A percentile compares a stretch with the other conserved stretches of the same genome.
Conservation (phyloP, 2,797 vertebrate genomes). For the Chromobotia macracanthus region DNA sequence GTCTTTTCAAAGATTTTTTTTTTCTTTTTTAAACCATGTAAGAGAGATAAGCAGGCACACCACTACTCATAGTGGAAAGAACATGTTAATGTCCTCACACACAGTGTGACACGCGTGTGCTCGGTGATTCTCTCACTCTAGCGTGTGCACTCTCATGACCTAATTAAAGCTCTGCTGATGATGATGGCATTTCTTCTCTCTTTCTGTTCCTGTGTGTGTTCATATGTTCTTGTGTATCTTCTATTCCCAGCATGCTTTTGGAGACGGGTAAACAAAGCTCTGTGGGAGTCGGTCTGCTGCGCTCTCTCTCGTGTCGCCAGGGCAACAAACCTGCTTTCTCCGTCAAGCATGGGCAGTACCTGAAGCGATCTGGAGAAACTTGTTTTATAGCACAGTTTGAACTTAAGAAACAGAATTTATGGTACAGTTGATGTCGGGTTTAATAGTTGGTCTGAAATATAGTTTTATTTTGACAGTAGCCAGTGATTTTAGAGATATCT, state of each 20-base stretch:
- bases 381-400: too few relatives aligned
- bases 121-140: too few relatives aligned
- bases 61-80: slow-evolving; percentile 21
- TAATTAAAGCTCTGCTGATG: slow-evolving; percentile 14
- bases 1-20: too few relatives aligned
- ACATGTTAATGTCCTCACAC: neutral
- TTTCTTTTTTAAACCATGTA: too few relatives aligned
- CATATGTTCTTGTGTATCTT: slow-evolving; percentile 14
- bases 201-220: slow-evolving; percentile 21
- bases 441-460: too few relatives aligned
- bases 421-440: too few relatives aligned
- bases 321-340: slow-evolving; percentile 34
- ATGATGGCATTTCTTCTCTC: neutral
- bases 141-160: too few relatives aligned
- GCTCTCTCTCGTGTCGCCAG: slow-evolving; percentile 11
- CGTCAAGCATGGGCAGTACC: neutral
- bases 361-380: too few relatives aligned
- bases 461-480: too few relatives aligned
- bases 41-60: neutral
- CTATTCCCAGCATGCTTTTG: slow-evolving; percentile 45
- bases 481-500: too few relatives aligned
- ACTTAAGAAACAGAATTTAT: too few relatives aligned
- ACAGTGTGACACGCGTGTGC: neutral
- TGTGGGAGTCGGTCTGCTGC: slow-evolving; percentile 22
- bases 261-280: slow-evolving; percentile 45